Evolutionary conservation across 2,113 vertebrate genomes (phyloP).

Genomic region (Mola mola): DNA sequence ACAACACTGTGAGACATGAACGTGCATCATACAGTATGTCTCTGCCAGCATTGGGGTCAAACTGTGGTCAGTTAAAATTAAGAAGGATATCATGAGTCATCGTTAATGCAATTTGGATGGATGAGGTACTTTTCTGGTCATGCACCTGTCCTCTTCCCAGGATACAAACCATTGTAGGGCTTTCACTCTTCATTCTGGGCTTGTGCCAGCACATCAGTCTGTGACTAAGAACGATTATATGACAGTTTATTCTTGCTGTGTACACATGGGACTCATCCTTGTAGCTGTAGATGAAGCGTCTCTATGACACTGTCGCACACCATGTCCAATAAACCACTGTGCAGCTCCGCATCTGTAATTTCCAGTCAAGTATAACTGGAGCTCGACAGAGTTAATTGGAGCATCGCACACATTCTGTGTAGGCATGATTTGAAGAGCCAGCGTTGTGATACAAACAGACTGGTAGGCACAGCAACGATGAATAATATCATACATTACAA

Average conservation of each 20-base stretch:
- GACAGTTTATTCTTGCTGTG: conserved; percentile 7
- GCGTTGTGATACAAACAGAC: conserved; percentile 51
- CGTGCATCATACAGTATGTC: background rate
- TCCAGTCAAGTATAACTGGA: conserved; percentile 41
- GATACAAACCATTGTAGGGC: conserved; percentile 7
- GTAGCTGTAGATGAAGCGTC: conserved; percentile 3
- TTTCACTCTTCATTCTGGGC: background rate
- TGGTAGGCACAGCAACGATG: conserved; percentile 28
- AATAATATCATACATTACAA: conserved; percentile 44
- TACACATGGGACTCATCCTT: background rate
- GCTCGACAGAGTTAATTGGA: conserved; percentile 47
- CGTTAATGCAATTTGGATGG: conserved; percentile 28
- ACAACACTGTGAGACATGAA: conserved; percentile 28
- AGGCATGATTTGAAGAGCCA: conserved; percentile 40
- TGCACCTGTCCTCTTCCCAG: conserved; percentile 9
- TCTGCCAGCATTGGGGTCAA: conserved; percentile 10
- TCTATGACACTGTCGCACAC: conserved; percentile 7
- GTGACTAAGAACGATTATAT: conserved; percentile 13
- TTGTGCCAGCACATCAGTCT: background rate
- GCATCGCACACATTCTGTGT: conserved; percentile 34
- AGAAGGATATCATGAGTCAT: conserved; percentile 23
- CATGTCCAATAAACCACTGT: conserved; percentile 15
- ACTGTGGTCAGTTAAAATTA: conserved; percentile 45
- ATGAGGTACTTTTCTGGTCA: conserved; percentile 8
- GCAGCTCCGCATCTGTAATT: conserved; percentile 20